Evolutionary conservation across 30 jellyfish, hydroid and myxozoan genomes (phyloP).

Genomic region (Clytia hemisphaerica): DNA sequence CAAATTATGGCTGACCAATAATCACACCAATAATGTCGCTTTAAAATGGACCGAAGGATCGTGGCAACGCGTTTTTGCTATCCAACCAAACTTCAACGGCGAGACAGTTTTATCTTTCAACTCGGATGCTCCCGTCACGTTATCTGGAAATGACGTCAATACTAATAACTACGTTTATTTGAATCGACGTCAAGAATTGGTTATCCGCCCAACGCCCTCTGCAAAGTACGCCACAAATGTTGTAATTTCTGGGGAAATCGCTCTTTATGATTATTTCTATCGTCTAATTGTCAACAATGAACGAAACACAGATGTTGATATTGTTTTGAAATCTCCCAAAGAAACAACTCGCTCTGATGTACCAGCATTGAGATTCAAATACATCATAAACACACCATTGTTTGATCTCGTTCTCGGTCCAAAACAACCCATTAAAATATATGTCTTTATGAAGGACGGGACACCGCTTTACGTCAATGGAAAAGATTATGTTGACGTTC

Average conservation of each 20-base stretch:
- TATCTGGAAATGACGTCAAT: background rate
- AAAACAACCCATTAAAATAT: background rate
- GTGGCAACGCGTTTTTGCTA: background rate
- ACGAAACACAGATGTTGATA: background rate
- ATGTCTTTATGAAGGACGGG: background rate
- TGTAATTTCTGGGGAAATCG: background rate
- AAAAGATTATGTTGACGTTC: background rate
- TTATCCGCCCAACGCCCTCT: background rate
- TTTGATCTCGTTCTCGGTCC: background rate
- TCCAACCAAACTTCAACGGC: background rate
- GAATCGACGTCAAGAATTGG: constrained; percentile 5
- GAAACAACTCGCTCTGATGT: background rate
- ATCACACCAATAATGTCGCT: background rate
- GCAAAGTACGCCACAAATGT: constrained; percentile 7
- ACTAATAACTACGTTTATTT: background rate
- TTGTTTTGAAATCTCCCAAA: background rate
- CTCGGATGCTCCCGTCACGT: background rate
- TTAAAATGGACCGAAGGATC: constrained; percentile 2
- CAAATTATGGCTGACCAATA: constrained; percentile 4
- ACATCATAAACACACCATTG: constrained; percentile 11
- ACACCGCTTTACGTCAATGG: background rate
- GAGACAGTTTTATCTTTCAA: background rate
- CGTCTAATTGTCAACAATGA: constrained; percentile 1
- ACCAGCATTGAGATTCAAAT: background rate
- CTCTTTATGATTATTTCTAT: constrained; percentile 9